Base-by-base conservation (phyloP, 2,113 vertebrate genomes). In the Strix uralensis region DNA sequence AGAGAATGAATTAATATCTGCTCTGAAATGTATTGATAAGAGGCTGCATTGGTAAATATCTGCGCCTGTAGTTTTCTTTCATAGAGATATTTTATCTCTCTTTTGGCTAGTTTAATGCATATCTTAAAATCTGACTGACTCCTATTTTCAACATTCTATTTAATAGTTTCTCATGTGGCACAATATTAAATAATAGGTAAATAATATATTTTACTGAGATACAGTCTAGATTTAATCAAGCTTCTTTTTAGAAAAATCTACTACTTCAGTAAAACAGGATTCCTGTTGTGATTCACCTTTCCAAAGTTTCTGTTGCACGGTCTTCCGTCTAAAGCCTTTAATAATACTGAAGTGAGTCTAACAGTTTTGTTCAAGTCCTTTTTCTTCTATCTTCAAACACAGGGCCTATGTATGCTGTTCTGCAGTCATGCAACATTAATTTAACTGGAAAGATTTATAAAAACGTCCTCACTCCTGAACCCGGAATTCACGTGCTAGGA, bases 401-500 rank as follows among this genome's bases (percentile, higher is more conserved):
- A 65, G 12, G 52, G 9, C 16, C 15, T 44, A 6, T 13, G 4
- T 29, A 11, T n/a, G 32, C 5, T 44, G 7, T 36, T 65, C 42
- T 91, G 55, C 13, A 81, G 46, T 13, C 42, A 51, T 14, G 4
- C 21, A 74, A 15, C 19, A 18, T 62, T 81, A 54, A 9, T 80
- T 72, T 15, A 52, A 61, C 8, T 34, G 18, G 20, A 65, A 94
- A 47, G 7, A 30, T 46, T 51, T 38, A 44, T 26, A 26, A 38
- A 83, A 87, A 77, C 13, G 9, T 47, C 32, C 26, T 82, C 46
- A 3, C 22, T 86, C 30, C 22, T 61, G 21, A 12, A 52, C 21
- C 5, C 57, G 21, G 26, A 69, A 34, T 72, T 77, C 44, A 32
- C 0, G 0, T 62, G 8, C 15, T 16, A 62, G 7, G 19, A 23